Evolutionary conservation across 2,888 invertebrate genomes (phyloP).

Genomic region (Oithona nana): DNA sequence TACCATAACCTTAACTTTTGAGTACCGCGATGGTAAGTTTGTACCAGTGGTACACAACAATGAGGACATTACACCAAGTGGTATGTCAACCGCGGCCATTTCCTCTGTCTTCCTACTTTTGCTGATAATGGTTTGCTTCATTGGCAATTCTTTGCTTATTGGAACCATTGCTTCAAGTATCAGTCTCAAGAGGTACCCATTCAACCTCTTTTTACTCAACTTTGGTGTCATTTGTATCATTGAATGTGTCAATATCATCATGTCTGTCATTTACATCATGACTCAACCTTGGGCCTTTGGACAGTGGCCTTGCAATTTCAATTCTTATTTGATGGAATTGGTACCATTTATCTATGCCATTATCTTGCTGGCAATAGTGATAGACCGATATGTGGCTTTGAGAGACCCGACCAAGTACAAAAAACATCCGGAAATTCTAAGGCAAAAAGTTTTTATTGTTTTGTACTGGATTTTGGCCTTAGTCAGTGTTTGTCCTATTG

Average conservation of each 20-base stretch:
- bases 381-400: slow-evolving; percentile 1
- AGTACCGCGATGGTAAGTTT: background rate
- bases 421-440: background rate
- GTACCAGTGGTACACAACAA: background rate
- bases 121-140: background rate
- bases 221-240: slow-evolving; percentile 7
- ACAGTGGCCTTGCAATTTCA: background rate
- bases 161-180: slow-evolving; percentile 7
- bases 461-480: background rate
- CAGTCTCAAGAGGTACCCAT: background rate
- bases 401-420: slow-evolving; percentile 1
- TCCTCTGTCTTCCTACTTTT: background rate
- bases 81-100: background rate
- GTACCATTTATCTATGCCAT: slow-evolving; percentile 3
- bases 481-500: background rate
- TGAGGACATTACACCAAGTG: background rate
- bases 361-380: background rate
- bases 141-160: background rate
- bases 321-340: slow-evolving; percentile 10
- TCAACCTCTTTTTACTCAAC: slow-evolving; percentile 1
- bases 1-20: background rate
- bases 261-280: background rate
- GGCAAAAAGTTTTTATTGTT: background rate
- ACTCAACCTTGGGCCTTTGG: slow-evolving; percentile 13
- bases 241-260: slow-evolving; percentile 4